Evolutionary conservation across 1,140 invertebrate genomes (phyloP), one percentile per base, ranked within the genome.

Genomic region (Drosophila paulistorum): DNA sequence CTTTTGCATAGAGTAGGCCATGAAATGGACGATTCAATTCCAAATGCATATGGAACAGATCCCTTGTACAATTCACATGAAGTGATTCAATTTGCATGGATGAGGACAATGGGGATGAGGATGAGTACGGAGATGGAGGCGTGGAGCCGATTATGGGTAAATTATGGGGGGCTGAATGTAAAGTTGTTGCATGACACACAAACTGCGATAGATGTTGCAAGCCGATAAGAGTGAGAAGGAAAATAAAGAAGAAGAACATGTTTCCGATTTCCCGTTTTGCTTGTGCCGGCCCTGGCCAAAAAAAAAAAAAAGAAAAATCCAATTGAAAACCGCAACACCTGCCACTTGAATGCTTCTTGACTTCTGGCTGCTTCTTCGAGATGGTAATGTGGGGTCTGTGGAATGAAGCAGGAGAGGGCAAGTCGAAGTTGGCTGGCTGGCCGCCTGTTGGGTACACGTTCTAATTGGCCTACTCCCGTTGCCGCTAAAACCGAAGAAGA

Each of bases 1-100:
- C 95, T 87, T 95, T 95, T 37, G 95, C 94, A 75, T 95, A 96
- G 4, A 96, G 91, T 1, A 95, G 78, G 3, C 95, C 95, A 69
- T 94, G 94, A 91, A 96, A 96, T 0, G 94, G 93, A 9, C 94
- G 93, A 63, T 93, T 93, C 92, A 95, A 93, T 13, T 92, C 90
- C 5, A 95, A 77, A 14, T 93, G 90, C 14, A 95, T 93, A 35
- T 93, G 93, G 66, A 95, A 90, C 11, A 94, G 85, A n/a, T 93
- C 93, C 41, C 93, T 91, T 17, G 93, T 94, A 81, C 94, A 95
- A 48, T 93, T 92, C 14, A 89, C 85, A 41, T 74, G 74, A 11
- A 89, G 11, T 0, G 67, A 61, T 55, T 90, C 67, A 65, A 89
- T 87, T 67, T 81, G 84, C 84, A 87, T 87, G 7, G 42, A 9